phyloP scores from a whole-genome alignment of 2,888 invertebrate genomes.

The Epiblema foenella region DNA sequence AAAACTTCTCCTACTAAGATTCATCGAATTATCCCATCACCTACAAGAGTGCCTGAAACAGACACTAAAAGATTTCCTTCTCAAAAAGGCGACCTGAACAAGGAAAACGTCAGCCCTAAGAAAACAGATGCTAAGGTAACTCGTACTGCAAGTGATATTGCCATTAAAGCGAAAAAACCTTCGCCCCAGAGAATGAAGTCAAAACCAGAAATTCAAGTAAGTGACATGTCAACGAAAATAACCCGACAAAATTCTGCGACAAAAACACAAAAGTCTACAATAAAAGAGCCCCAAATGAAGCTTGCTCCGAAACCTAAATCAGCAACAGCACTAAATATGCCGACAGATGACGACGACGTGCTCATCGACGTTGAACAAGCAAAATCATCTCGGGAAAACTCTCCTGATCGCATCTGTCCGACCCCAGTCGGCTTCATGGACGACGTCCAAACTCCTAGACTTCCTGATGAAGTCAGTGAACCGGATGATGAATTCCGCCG shows the following conservation, averaged over 20 bases:
- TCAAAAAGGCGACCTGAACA: slow-evolving; percentile 63
- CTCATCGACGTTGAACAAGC: slow-evolving; percentile 89
- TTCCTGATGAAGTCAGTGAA: slow-evolving; percentile 90
- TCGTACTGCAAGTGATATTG: slow-evolving; percentile 84
- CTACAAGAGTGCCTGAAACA: slow-evolving; percentile 54
- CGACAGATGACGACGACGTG: slow-evolving; percentile 84
- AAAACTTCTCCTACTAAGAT: slow-evolving; percentile 58
- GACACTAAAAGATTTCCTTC: slow-evolving; percentile 68
- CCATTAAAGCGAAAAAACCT: slow-evolving; percentile 79
- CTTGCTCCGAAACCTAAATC: slow-evolving; percentile 76
- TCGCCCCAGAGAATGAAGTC: slow-evolving; percentile 77
- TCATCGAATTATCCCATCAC: slow-evolving; percentile 49
- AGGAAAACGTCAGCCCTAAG: slow-evolving; percentile 68
- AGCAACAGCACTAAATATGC: slow-evolving; percentile 80
- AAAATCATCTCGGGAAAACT: slow-evolving; percentile 90
- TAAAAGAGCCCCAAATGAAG: slow-evolving; percentile 66
- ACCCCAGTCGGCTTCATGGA: slow-evolving; percentile 86
- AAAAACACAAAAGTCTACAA: slow-evolving; percentile 59
- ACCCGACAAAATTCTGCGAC: slow-evolving; percentile 55
- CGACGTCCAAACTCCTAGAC: slow-evolving; percentile 86
- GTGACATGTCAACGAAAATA: slow-evolving; percentile 65
- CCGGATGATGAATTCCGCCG: slow-evolving; percentile 87
- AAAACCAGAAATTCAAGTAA: slow-evolving; percentile 80
- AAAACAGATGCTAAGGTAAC: slow-evolving; percentile 79
- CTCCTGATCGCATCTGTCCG: slow-evolving; percentile 89